Evolutionary conservation across 1,140 invertebrate species (phyloP).

Genomic region (Nasonia giraulti): DNA sequence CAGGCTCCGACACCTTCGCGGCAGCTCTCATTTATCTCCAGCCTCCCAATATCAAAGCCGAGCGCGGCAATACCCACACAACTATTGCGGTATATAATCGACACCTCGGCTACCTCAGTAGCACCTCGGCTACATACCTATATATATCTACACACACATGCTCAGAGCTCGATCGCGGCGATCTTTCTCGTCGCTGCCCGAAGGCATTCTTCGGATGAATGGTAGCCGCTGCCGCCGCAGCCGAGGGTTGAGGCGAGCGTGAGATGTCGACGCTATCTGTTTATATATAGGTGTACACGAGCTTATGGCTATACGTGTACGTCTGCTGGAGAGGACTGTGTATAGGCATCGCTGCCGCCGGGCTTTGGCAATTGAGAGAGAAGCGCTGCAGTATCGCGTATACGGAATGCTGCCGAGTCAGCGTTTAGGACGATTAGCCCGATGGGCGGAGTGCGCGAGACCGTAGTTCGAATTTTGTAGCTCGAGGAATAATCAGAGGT

Average conservation of each 20-base stretch:
- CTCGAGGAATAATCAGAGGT: too few relatives aligned
- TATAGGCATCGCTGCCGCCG: too few relatives aligned
- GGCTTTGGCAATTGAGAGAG: too few relatives aligned
- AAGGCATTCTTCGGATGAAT: slow-evolving; percentile 35
- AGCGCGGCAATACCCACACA: neutral
- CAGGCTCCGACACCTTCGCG: too few relatives aligned
- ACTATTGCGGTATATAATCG: slow-evolving; percentile 6
- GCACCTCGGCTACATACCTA: neutral
- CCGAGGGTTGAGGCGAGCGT: slow-evolving; percentile 8
- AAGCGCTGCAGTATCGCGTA: too few relatives aligned
- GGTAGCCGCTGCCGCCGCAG: neutral
- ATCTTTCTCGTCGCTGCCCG: slow-evolving; percentile 13
- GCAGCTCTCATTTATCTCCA: slow-evolving; percentile 14
- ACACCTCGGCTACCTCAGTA: neutral
- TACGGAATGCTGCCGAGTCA: too few relatives aligned
- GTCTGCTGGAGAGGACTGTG: neutral
- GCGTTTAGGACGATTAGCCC: too few relatives aligned
- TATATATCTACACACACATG: too few relatives aligned
- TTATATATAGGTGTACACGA: neutral
- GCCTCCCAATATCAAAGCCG: neutral
- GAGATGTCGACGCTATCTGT: slow-evolving; percentile 22
- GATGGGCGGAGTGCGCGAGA: neutral
- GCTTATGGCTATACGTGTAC: neutral
- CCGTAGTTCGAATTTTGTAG: neutral
- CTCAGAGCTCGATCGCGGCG: neutral